phyloP scores from a whole-genome alignment of 1,140 invertebrate species.

The Nasonia vitripennis region DNA sequence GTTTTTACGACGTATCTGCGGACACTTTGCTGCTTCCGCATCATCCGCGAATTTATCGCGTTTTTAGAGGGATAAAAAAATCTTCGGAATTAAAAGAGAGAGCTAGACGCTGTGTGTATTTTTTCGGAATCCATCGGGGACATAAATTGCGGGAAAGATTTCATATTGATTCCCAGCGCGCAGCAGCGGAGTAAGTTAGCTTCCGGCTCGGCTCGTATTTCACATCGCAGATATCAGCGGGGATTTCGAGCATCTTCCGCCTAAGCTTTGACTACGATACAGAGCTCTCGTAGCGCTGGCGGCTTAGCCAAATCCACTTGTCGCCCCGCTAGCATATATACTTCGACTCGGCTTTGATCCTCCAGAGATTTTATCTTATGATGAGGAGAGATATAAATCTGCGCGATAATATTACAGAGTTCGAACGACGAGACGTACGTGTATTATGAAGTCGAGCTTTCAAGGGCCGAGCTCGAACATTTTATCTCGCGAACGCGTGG shows the following conservation, averaged over 20 bases:
- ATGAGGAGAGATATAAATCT: too few relatives aligned
- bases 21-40: too few relatives aligned
- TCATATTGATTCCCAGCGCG: constrained; percentile 18
- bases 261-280: constrained; percentile 28
- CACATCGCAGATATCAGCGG: constrained; percentile 35
- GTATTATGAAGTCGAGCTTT: too few relatives aligned
- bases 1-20: too few relatives aligned
- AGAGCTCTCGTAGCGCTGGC: background rate
- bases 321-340: background rate
- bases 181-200: background rate
- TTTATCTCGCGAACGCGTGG: too few relatives aligned
- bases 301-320: constrained; percentile 40
- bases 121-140: background rate
- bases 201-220: constrained; percentile 25
- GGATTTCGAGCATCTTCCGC: constrained; percentile 19
- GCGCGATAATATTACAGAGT: too few relatives aligned
- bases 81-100: background rate
- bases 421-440: too few relatives aligned
- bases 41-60: background rate
- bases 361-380: too few relatives aligned
- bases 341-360: constrained; percentile 12
- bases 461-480: too few relatives aligned
- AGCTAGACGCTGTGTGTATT: background rate
- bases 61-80: background rate
- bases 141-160: constrained; percentile 24